Percentiles rank a stretch among this genome's conserved stretches.
These are phyloP conservation scores for Stigmatopora argus DNA, from an alignment of 2,113 vertebrate species.

Conservation along the genomic window DNA sequence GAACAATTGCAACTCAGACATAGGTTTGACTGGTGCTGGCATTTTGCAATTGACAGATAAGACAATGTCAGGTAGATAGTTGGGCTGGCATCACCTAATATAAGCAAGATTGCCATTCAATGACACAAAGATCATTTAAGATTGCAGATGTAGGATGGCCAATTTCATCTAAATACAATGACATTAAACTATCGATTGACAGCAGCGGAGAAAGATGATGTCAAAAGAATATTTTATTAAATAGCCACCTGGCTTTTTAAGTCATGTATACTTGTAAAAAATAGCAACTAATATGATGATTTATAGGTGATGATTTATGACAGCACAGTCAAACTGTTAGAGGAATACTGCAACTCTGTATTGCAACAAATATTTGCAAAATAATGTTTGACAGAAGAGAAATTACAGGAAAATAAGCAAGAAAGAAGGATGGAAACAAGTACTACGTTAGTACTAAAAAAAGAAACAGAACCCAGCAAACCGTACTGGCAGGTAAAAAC, in stretches of 20 bases:
- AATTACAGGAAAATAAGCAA: background rate
- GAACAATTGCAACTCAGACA: constrained; percentile 49
- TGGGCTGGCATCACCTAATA: constrained; percentile 33
- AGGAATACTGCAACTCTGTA: background rate
- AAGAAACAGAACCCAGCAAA: too few species aligned
- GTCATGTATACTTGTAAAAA: too few species aligned
- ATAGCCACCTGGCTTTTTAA: background rate
- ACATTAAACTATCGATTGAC: background rate
- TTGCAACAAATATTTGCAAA: background rate
- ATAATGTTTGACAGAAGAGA: background rate
- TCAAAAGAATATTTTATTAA: background rate
- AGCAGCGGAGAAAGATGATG: too few species aligned
- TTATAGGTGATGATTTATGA: background rate
- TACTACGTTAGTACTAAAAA: too few species aligned
- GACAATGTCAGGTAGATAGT: constrained; percentile 55
- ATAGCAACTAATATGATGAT: background rate
- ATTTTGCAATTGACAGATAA: constrained; percentile 61
- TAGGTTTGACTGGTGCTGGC: constrained; percentile 64
- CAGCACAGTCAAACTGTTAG: background rate
- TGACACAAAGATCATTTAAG: background rate
- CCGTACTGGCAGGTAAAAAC: background rate
- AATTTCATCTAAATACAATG: background rate
- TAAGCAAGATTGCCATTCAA: background rate
- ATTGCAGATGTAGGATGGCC: background rate
- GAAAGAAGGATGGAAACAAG: background rate